Evolutionary conservation across 2,888 invertebrate species (phyloP).

Genomic region (Osmoderma eremita): DNA sequence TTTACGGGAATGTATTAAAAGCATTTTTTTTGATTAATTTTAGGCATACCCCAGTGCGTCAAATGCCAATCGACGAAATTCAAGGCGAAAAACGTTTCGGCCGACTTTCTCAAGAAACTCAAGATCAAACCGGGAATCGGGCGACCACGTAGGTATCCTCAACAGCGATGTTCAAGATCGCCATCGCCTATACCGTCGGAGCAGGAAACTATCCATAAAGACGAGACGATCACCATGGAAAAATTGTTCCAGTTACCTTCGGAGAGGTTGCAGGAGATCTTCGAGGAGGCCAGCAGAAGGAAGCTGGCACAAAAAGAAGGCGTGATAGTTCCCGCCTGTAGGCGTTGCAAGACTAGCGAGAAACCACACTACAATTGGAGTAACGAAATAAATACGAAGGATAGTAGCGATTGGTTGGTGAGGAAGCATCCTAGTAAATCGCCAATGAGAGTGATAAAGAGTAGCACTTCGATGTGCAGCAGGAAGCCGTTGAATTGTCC

Average conservation of each 20-base stretch:
- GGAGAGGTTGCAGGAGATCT: conserved; percentile 49
- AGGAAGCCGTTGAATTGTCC: conserved; percentile 56
- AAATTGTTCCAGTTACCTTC: conserved; percentile 54
- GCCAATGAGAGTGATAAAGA: conserved; percentile 11
- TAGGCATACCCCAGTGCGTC: conserved; percentile 48
- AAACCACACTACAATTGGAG: conserved; percentile 19
- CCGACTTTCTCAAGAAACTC: conserved; percentile 55
- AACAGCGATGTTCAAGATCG: conserved; percentile 29
- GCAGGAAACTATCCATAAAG: conserved; percentile 26
- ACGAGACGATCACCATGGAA: conserved; percentile 53
- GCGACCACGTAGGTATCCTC: conserved; percentile 53
- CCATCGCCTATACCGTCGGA: conserved; percentile 14
- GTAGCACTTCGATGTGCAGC: conserved; percentile 41
- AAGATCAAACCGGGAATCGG: conserved; percentile 58
- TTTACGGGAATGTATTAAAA: background rate
- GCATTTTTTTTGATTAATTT: conserved; percentile 5
- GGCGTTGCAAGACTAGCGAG: conserved; percentile 15
- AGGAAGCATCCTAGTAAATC: conserved; percentile 25
- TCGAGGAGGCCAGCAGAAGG: conserved; percentile 42
- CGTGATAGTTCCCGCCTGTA: conserved; percentile 1
- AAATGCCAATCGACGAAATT: conserved; percentile 49
- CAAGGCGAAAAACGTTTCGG: conserved; percentile 44
- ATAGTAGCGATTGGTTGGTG: conserved; percentile 30
- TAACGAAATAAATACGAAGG: background rate
- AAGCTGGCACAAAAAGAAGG: conserved; percentile 19